A percentile compares a stretch with the other conserved stretches of the same genome.
Evolutionary conservation across 2,113 vertebrate species (phyloP).

Genomic region (Oryzias curvinotus): DNA sequence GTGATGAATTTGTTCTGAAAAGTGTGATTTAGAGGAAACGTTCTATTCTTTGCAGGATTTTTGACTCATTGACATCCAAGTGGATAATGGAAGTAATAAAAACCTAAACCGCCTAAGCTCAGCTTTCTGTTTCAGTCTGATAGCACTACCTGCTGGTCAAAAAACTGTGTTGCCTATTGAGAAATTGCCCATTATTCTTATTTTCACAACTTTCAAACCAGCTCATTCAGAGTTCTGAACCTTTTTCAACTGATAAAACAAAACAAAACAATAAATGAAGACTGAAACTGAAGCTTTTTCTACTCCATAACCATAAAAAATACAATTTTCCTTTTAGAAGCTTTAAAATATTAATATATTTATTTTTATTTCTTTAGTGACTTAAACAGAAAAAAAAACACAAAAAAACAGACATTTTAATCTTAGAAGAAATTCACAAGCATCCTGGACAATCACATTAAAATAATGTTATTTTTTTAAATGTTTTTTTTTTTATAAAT

Average conservation of each 20-base stretch:
- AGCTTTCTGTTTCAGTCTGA: conserved; percentile 19
- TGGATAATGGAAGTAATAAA: neutral
- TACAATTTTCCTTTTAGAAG: neutral
- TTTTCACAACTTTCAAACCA: neutral
- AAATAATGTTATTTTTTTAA: conserved; percentile 71
- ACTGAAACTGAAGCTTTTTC: neutral
- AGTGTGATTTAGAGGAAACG: too few species aligned
- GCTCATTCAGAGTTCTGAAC: neutral
- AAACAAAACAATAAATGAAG: neutral
- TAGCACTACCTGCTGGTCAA: conserved; percentile 63
- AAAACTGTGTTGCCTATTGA: neutral
- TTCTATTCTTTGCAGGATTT: neutral
- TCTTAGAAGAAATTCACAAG: conserved; percentile 76
- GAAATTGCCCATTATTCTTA: neutral
- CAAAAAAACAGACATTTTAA: conserved; percentile 77
- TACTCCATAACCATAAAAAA: neutral
- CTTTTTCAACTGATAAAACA: neutral
- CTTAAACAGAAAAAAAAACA: conserved; percentile 73
- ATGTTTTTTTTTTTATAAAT: conserved; percentile 81
- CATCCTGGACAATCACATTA: conserved; percentile 90
- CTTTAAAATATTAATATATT: conserved; percentile 60
- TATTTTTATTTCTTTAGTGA: conserved; percentile 91
- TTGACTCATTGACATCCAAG: neutral
- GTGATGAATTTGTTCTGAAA: too few species aligned
- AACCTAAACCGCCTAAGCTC: neutral